Evolutionary conservation across 2,888 invertebrate species (phyloP), one percentile per base, ranked within the genome.

Genomic region (Sialis lutaria): DNA sequence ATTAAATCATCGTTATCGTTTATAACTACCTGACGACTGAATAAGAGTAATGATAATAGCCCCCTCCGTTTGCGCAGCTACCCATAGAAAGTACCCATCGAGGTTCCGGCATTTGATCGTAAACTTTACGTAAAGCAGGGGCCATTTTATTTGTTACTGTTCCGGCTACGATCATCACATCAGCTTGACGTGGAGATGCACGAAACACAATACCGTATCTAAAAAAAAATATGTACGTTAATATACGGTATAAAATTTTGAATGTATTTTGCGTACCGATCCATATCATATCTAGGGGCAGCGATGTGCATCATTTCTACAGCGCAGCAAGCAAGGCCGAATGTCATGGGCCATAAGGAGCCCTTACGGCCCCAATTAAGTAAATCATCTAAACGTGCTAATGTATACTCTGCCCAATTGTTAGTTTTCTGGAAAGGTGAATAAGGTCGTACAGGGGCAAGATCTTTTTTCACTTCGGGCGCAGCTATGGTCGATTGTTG

Each of bases 31-130:
- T 41, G n/a, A 84, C 77, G 6, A 84, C 82, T 9, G 80, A 72
- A 59, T 83, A 83, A 0, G 82, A 79, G 60, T 83, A 83, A 60
- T 83, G 82, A 60, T 83, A 83, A 60, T 83, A 83, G 10, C 81
- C 82, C 13, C 82, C 82, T 10, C 81, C 81, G 62, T 83, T 82
- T 32, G 82, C 82, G 65, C 82, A 83, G 54, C 79, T 79, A 6
- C 82, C 82, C 82, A 83, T 83, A 1, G 80, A 80, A 55, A 83
- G 75, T 1, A 83, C 82, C 78, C 78, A 83, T 52, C 74, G 68
- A 1, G 78, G 79, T 48, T 77, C 74, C 9, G 75, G 70, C 79
- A 81, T 79, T 50, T 60, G 73, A 58, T 75, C 75, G 57, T 74
- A 75, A 9, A 75, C 72, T 60, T 72, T 72, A 52, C 79, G 58